Evolutionary conservation across 2,113 vertebrate species (phyloP), one percentile per base, ranked within the genome.

Genomic region (Triplophysa siluroides): DNA sequence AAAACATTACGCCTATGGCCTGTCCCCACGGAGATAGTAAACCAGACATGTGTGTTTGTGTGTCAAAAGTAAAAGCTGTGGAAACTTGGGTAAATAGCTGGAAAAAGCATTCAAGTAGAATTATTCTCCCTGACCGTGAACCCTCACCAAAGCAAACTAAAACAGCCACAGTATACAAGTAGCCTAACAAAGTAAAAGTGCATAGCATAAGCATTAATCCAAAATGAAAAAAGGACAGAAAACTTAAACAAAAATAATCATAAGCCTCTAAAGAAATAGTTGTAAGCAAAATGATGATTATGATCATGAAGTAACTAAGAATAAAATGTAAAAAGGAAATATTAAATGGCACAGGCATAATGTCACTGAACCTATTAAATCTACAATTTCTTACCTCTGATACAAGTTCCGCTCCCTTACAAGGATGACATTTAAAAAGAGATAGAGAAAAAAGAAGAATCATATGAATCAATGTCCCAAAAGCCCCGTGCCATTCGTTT

Each of bases 301-400:
- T 18, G 6, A 60, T 24, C 33, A 26, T 61, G 8, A 19, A 12
- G 18, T 38, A 52, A 38, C 21, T 19, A 38, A 16, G 9, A 12
- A 66, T 33, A 23, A 18, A 73, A 56, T 12, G 43, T 13, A 43
- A 18, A 23, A 3, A 52, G 18, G 63, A 50, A 29, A 69, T 64
- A 23, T 71, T 21, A n/a, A 80, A 66, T 74, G 41, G 10, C 29
- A 77, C 58, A 72, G 21, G 81, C 70, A 71, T 45, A 56, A 80
- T 24, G 8, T n/a, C 12, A 66, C 3, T 58, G 58, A 43, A 11
- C 54, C 70, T 47, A 47, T 45, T 62, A 76, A 60, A 79, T 63
- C 54, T 29, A 66, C 50, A 16, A 82, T 71, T 69, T 61, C 92
- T 92, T 91, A 93, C 92, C 92, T 93, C 91, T 0, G 90, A 90